These are phyloP conservation scores for Aphrophora alni DNA, from an alignment of 2,888 invertebrate genomes.

Conservation along the genomic window DNA sequence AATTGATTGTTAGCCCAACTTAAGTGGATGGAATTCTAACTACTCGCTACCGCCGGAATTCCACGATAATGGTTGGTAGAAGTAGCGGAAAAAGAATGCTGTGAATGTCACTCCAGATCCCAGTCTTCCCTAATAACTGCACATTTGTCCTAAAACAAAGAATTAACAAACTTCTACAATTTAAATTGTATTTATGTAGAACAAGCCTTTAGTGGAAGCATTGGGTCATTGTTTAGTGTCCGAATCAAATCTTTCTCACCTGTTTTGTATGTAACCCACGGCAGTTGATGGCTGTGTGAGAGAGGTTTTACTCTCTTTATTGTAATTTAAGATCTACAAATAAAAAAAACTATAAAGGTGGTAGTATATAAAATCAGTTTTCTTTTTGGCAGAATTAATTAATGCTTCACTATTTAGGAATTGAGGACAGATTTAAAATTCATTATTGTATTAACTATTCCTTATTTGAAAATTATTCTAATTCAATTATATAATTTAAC, in stretches of 20 bases:
- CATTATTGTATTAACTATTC: too few relatives aligned
- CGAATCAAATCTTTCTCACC: background rate
- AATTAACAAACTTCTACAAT: background rate
- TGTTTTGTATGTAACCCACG: background rate
- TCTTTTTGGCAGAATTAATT: too few relatives aligned
- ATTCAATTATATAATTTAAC: too few relatives aligned
- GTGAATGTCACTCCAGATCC: background rate
- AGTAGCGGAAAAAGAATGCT: background rate
- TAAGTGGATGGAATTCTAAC: slow-evolving; percentile 2
- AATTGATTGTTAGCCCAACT: background rate
- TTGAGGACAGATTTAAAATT: too few relatives aligned
- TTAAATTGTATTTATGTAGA: background rate
- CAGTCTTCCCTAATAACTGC: background rate
- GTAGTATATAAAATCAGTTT: too few relatives aligned
- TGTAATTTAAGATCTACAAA: too few relatives aligned
- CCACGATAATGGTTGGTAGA: background rate
- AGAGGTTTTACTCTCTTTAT: too few relatives aligned
- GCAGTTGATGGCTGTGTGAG: too few relatives aligned
- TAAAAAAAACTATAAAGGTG: too few relatives aligned
- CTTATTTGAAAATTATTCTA: too few relatives aligned
- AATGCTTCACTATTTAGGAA: too few relatives aligned
- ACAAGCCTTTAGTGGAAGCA: background rate
- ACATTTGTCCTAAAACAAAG: slow-evolving; percentile 7
- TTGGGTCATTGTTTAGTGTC: background rate
- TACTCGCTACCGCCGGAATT: background rate